Base-by-base conservation (phyloP, 2,797 vertebrate genomes). In the Prunella strophiata region DNA sequence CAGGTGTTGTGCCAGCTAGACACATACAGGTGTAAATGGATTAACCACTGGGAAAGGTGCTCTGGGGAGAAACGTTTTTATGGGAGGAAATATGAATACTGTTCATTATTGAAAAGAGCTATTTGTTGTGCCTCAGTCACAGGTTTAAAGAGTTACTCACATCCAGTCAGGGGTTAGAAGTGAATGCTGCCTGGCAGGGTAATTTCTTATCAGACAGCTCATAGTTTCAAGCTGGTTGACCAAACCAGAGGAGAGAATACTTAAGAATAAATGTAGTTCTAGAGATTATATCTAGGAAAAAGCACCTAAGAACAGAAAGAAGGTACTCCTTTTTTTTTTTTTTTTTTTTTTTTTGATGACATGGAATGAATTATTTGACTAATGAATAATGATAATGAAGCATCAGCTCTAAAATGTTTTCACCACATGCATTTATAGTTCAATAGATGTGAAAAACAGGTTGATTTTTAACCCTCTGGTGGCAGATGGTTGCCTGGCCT, bases 271-370 rank as follows among this genome's bases (percentile, higher is more conserved):
- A 52, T 18, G 10, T 34, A 34, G n/a, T 63, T 52, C 25, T 30
- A 78, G 61, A 58, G 75, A 84, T 36, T 36, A 36, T 36, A 36
- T 36, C 18, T 7, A 78, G 38, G 45, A 16, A 68, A 84, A 84
- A 20, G 3, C 10, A 14, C 62, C n/a, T 26, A 54, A 54, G 29
- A 66, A n/a, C 14, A 55, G 55, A 63, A 91, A 67, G 38, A 34
- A 70, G 29, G 23, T 50, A 43, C 16, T 57, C 6, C 0, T 30
- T 0, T 4, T 58, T 74, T 57, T 0, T 57, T 73, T 30, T 0
- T 4, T 58, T 74, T 57, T 0, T 57, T 73, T 57, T 43, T 30
- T 10, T 62, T 66, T 66, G 5, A 45, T 8, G 10, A 22, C 25
- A 29, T 13, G 42, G 73, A 92, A 63, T 21, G 58, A 47, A 62